Evolutionary conservation across 2,888 invertebrate genomes (phyloP).

Genomic region (Drosophila gaucha): DNA sequence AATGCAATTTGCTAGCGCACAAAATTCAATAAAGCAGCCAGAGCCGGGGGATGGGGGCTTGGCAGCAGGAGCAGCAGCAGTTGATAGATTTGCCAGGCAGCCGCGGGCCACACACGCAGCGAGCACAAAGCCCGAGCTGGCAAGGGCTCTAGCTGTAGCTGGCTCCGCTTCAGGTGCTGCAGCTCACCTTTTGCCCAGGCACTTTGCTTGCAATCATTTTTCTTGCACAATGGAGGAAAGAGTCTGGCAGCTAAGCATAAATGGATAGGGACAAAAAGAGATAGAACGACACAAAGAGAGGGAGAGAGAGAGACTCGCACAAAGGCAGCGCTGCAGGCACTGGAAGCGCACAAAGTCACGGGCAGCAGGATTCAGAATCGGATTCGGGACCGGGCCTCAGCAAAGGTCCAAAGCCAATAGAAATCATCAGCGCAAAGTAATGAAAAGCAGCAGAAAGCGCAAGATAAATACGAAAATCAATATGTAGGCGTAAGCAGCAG

Average conservation of each 20-base stretch:
- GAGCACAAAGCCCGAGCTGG: constrained; percentile 27
- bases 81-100: constrained; percentile 71
- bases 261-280: constrained; percentile 17
- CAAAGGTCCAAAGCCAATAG: constrained; percentile 58
- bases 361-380: constrained; percentile 6
- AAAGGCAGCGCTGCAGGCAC: constrained; percentile 54
- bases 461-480: constrained; percentile 78
- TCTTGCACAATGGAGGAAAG: constrained; percentile 44
- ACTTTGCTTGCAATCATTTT: constrained; percentile 73
- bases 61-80: constrained; percentile 29
- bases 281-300: not conserved
- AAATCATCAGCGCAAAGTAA: constrained; percentile 66
- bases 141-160: constrained; percentile 9
- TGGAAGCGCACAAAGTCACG: constrained; percentile 29
- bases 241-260: constrained; percentile 14
- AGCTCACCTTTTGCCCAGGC: constrained; percentile 67
- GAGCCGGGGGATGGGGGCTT: too few relatives aligned
- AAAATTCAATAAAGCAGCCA: constrained; percentile 71
- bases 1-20: constrained; percentile 74
- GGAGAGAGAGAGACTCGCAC: constrained; percentile 30
- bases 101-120: constrained; percentile 73
- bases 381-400: constrained; percentile 6
- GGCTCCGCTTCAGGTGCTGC: constrained; percentile 21
- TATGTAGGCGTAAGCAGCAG: constrained; percentile 76
- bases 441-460: constrained; percentile 68